These are phyloP conservation scores for Drosophila kuntzei DNA, from an alignment of 2,888 invertebrate genomes.

Conservation along the genomic window DNA sequence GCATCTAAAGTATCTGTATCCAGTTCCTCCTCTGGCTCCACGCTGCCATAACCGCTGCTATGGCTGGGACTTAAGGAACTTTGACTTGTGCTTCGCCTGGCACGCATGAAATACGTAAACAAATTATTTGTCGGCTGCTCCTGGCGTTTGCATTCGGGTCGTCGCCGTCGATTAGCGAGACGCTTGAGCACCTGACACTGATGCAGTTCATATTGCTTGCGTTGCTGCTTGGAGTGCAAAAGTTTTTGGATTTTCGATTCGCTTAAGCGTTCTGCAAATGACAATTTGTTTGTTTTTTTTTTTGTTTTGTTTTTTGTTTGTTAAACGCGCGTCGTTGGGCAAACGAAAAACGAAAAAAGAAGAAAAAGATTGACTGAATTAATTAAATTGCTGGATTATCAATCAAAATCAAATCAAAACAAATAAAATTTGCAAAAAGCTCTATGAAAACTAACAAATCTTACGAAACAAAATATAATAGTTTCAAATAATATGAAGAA, in stretches of 20 bases:
- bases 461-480: constrained; percentile 6
- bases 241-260: constrained; percentile 80
- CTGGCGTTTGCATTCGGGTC: constrained; percentile 15
- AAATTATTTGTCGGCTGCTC: constrained; percentile 19
- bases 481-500: background rate
- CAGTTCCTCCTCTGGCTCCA: constrained; percentile 51
- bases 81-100: constrained; percentile 44
- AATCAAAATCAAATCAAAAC: constrained; percentile 54
- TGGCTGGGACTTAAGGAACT: constrained; percentile 62
- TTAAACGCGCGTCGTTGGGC: constrained; percentile 59
- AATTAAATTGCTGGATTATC: constrained; percentile 85
- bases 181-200: constrained; percentile 34
- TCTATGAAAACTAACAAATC: constrained; percentile 38
- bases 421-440: constrained; percentile 46
- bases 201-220: constrained; percentile 69
- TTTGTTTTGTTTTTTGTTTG: constrained; percentile 31
- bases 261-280: constrained; percentile 85
- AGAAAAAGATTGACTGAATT: constrained; percentile 73
- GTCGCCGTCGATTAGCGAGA: constrained; percentile 34
- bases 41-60: constrained; percentile 84
- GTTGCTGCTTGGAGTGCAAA: constrained; percentile 77
- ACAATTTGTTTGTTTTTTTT: constrained; percentile 41
- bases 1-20: constrained; percentile 22
- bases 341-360: constrained; percentile 78
- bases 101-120: constrained; percentile 15